Evolutionary conservation across 2,888 invertebrate genomes (phyloP).

Genomic region (Cephus pygmeus): DNA sequence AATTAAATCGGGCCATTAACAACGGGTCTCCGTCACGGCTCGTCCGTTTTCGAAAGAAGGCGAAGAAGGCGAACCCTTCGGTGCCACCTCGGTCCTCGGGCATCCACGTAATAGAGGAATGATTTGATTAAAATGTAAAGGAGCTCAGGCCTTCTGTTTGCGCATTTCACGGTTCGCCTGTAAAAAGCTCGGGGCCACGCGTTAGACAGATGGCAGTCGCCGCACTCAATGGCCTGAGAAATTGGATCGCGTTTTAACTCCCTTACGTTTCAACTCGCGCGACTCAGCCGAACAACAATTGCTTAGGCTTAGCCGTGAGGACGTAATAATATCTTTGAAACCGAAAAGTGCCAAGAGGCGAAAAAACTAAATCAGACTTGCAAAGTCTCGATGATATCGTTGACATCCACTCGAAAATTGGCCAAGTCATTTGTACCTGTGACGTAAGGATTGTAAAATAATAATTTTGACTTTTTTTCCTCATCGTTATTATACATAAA

Average conservation of each 20-base stretch:
- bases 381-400: not conserved
- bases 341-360: not conserved
- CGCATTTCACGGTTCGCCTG: slow-evolving; percentile 66
- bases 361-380: not conserved
- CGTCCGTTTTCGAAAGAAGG: slow-evolving; percentile 26
- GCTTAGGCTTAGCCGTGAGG: not conserved
- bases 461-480: not conserved
- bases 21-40: slow-evolving; percentile 30
- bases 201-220: slow-evolving; percentile 66
- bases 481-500: too few species aligned
- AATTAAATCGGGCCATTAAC: slow-evolving; percentile 8
- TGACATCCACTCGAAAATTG: not conserved
- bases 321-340: not conserved
- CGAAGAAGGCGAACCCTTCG: slow-evolving; percentile 56
- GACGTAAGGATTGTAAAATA: not conserved
- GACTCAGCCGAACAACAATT: not conserved
- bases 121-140: slow-evolving; percentile 67
- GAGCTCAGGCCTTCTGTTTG: slow-evolving; percentile 63
- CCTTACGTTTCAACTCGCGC: slow-evolving; percentile 58
- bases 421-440: not conserved
- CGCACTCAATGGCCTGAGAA: slow-evolving; percentile 67
- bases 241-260: slow-evolving; percentile 67
- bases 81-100: slow-evolving; percentile 53
- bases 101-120: slow-evolving; percentile 62
- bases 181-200: slow-evolving; percentile 59